Percentiles rank a stretch among this genome's conserved stretches.
phyloP scores from a whole-genome alignment of 2,888 invertebrate genomes.

The Molorchus minor region DNA sequence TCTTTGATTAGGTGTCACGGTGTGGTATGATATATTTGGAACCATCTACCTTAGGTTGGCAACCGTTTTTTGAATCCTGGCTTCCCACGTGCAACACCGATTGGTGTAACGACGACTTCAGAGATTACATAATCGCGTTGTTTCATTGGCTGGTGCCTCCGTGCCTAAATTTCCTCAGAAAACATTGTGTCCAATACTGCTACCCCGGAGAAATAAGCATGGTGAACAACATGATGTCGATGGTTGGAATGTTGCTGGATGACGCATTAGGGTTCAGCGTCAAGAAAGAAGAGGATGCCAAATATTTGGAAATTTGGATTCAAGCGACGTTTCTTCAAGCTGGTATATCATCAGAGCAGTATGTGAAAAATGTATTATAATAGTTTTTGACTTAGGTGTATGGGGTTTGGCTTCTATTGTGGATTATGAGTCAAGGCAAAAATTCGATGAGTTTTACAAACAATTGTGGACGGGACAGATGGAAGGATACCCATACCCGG shows the following conservation, averaged over 20 bases:
- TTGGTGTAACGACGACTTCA: constrained; percentile 75
- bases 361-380: not conserved
- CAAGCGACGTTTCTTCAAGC: constrained; percentile 80
- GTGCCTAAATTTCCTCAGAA: constrained; percentile 75
- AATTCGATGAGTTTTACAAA: constrained; percentile 72
- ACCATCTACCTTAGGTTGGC: constrained; percentile 83
- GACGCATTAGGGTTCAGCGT: constrained; percentile 71
- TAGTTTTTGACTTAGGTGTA: constrained; percentile 54
- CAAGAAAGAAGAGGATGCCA: constrained; percentile 68
- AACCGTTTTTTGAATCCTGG: constrained; percentile 85
- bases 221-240: constrained; percentile 74
- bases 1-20: constrained; percentile 69
- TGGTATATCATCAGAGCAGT: constrained; percentile 55
- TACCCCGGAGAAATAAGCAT: constrained; percentile 78
- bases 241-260: constrained; percentile 81
- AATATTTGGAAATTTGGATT: constrained; percentile 75
- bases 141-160: constrained; percentile 86
- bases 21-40: constrained; percentile 95
- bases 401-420: constrained; percentile 90
- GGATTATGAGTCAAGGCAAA: constrained; percentile 75
- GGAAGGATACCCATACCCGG: constrained; percentile 66
- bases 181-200: constrained; percentile 72
- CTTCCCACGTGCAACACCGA: constrained; percentile 70
- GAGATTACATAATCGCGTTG: constrained; percentile 69
- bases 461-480: constrained; percentile 65